Evolutionary conservation across 2,888 invertebrate genomes (phyloP), one percentile per base, ranked within the genome.

Genomic region (Tenthredo livida): DNA sequence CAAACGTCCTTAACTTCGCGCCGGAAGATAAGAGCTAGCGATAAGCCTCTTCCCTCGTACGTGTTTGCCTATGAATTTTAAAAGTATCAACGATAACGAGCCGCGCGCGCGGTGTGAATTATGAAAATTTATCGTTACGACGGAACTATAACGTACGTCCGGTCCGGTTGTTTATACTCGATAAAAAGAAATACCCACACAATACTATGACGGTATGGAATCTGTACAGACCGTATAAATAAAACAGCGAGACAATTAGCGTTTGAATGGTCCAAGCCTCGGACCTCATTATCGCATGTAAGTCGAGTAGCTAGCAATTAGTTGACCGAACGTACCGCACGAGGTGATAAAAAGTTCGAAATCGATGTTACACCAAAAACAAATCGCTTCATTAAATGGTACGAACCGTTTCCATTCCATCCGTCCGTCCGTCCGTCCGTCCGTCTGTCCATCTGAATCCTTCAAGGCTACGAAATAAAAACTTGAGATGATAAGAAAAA

Each of bases 41-140:
- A 80, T 80, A 80, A 58, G 40, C 40, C 40, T 61, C 40, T 80
- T 61, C 61, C 80, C 61, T 78, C 37, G 9, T 43, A 50, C 12
- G 29, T 40, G 58, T 80, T 80, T 61, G 80, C 37, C 61, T 58
- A 61, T 80, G 21, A 61, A 80, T 80, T 37, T 61, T 40, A 15
- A 61, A 61, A 58, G n/a, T 12, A 50, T 61, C 21, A 15, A 12
- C 58, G 80, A 80, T 80, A 80, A 80, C 37, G 37, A 10, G n/a
- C 61, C 61, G 80, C 58, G 80, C 61, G 80, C 58, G 80, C 40
- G 80, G 80, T 80, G 80, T 40, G 58, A 80, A 80, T 61, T 80
- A 58, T 80, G 58, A 61, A 61, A 61, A 80, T 80, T 61, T 40
- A 80, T 40, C 50, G n/a, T 77, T 33, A 77, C 77, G 54, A 77